phyloP scores from a whole-genome alignment of 2,888 invertebrate species.

The Criorhina ranunculi region DNA sequence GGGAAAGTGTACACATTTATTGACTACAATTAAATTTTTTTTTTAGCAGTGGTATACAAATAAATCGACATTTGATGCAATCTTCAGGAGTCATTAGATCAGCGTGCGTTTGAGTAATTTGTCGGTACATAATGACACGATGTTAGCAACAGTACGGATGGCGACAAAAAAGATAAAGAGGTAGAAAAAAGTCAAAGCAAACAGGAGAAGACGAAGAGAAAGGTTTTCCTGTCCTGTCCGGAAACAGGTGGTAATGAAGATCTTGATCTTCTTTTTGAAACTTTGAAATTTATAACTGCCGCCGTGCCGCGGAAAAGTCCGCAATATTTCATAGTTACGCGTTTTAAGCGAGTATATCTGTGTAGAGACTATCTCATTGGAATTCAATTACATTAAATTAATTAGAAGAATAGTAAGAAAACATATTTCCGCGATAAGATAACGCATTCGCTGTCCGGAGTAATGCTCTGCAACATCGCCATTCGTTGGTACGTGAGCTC shows the following conservation, averaged over 20 bases:
- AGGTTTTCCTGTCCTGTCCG: conserved; percentile 62
- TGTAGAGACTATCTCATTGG: conserved; percentile 22
- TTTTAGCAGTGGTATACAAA: conserved; percentile 25
- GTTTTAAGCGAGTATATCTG: background rate
- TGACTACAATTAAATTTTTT: conserved; percentile 66
- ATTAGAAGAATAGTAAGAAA: conserved; percentile 32
- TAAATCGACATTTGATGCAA: conserved; percentile 58
- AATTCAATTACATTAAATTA: conserved; percentile 54
- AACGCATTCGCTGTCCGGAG: conserved; percentile 4
- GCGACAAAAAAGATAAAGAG: background rate
- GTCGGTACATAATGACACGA: conserved; percentile 46
- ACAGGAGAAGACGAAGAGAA: conserved; percentile 48
- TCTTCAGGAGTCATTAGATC: conserved; percentile 11
- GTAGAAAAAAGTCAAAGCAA: conserved; percentile 3
- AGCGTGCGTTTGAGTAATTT: conserved; percentile 59
- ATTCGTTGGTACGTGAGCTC: background rate
- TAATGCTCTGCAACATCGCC: background rate
- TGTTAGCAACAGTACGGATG: conserved; percentile 39
- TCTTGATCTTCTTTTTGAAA: conserved; percentile 47
- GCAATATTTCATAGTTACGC: background rate
- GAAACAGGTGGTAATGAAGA: conserved; percentile 35
- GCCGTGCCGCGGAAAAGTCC: conserved; percentile 5
- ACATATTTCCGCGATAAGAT: conserved; percentile 47
- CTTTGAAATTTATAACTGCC: conserved; percentile 27
- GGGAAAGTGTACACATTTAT: conserved; percentile 70